Evolutionary conservation across 2,113 vertebrate species (phyloP), one percentile per base, ranked within the genome.

Genomic region (Vulpes lagopus): DNA sequence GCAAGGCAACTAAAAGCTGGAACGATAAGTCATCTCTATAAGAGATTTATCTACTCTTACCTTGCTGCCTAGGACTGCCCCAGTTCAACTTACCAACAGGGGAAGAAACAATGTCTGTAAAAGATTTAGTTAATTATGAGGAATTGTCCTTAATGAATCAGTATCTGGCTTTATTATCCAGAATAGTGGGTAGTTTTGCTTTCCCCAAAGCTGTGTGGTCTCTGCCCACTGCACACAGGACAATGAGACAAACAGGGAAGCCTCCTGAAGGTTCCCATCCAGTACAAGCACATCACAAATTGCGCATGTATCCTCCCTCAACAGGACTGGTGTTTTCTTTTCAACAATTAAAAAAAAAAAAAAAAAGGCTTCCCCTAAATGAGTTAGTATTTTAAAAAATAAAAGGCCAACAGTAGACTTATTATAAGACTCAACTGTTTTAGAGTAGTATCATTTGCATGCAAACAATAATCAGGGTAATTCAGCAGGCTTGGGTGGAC

Each of bases 401-500:
- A 83, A 84, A 97, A 91, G 65, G 27, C 23, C 88, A 95, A 92
- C 20, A 43, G 32, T 59, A 90, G 43, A 35, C 25, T 32, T 74
- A 23, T 78, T 94, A 35, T 38, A 89, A 90, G 57, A 92, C 86
- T 51, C 43, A 92, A 73, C 55, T 80, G 8, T 74, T 89, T 92
- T 35, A 88, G 55, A 92, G 35, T 64, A 11, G 5, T 79, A 32
- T 38, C 5, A 78, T 74, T 93, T 86, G n/a, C 91, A 81, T 87
- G 30, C n/a, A 93, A 88, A 94, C 10, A 94, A 92, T 59, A 96
- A 76, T 91, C 73, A 89, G 25, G 22, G 89, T 62, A 84, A 93
- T 83, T 82, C 76, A 88, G 38, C 23, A 84, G 49, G 64, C 27
- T 87, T 53, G 27, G 60, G 19, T 87, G 65, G 32, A 88, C n/a